Conservation (phyloP, 2,797 vertebrate species). For the Pteronotus mesoamericanus region DNA sequence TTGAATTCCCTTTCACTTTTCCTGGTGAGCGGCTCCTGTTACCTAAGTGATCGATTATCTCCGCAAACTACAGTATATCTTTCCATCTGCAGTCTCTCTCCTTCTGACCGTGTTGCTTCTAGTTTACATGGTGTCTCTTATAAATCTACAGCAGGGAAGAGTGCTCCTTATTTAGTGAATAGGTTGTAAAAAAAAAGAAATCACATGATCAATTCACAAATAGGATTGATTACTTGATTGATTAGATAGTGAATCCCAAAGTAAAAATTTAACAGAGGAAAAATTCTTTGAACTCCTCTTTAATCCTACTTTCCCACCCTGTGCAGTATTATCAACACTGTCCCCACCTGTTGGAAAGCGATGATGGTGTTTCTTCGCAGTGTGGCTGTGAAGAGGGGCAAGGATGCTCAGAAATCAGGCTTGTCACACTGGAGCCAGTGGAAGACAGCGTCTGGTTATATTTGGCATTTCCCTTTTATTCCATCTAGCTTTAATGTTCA, state of each 20-base stretch:
- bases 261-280: background rate
- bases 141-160: background rate
- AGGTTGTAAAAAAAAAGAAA: background rate
- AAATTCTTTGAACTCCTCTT: background rate
- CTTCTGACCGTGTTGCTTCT: background rate
- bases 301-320: background rate
- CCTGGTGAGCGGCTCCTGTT: too few species aligned
- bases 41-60: background rate
- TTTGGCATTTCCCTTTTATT: background rate
- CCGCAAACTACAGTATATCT: background rate
- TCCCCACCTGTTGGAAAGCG: background rate
- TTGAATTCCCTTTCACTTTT: background rate
- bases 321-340: background rate
- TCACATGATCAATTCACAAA: background rate
- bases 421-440: accelerated
- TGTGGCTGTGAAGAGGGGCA: background rate
- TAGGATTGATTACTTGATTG: background rate
- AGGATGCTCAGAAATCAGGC: background rate
- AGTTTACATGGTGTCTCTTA: background rate
- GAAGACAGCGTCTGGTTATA: background rate
- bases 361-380: too few species aligned
- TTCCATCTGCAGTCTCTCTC: background rate
- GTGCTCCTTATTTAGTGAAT: background rate
- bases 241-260: background rate
- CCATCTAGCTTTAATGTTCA: background rate